phyloP scores from a whole-genome alignment of 2,888 invertebrate genomes.

The Bombyx huttoni region DNA sequence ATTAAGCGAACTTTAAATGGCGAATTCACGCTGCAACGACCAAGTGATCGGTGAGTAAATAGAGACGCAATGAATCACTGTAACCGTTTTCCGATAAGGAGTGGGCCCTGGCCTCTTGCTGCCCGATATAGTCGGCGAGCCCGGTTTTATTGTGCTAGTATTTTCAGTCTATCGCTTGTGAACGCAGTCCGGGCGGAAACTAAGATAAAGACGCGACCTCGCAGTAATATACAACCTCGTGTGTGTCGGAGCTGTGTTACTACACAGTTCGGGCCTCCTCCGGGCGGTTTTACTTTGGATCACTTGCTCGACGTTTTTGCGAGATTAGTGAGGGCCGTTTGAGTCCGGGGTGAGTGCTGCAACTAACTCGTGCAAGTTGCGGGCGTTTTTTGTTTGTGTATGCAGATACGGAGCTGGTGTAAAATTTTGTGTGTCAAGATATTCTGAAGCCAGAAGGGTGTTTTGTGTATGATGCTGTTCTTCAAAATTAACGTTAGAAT shows the following conservation, averaged over 20 bases:
- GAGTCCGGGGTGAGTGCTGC: not conserved
- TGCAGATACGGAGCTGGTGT: constrained; percentile 1
- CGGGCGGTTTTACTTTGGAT: constrained; percentile 17
- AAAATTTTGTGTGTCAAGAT: not conserved
- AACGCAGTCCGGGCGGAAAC: constrained; percentile 61
- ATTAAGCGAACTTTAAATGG: constrained; percentile 1
- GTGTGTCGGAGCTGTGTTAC: constrained; percentile 15
- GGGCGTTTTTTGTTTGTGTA: not conserved
- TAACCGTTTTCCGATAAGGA: constrained; percentile 64
- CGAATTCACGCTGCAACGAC: constrained; percentile 19
- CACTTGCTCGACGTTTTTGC: constrained; percentile 6
- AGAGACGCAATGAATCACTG: constrained; percentile 55
- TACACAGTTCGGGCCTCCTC: constrained; percentile 12
- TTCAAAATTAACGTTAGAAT: too few species aligned
- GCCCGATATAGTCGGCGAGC: constrained; percentile 44
- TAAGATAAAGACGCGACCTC: constrained; percentile 62
- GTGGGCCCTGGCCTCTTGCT: constrained; percentile 31
- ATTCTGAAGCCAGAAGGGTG: not conserved
- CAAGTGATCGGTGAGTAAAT: constrained; percentile 43
- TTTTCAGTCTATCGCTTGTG: constrained; percentile 60
- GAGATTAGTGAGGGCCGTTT: not conserved
- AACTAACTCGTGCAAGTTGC: not conserved
- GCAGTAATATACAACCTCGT: constrained; percentile 47
- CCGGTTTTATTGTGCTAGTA: constrained; percentile 65
- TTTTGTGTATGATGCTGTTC: too few species aligned